Percentiles rank a stretch among this genome's conserved stretches.
Conservation (phyloP, 2,113 vertebrate genomes). For the Alaudala cheleensis region DNA sequence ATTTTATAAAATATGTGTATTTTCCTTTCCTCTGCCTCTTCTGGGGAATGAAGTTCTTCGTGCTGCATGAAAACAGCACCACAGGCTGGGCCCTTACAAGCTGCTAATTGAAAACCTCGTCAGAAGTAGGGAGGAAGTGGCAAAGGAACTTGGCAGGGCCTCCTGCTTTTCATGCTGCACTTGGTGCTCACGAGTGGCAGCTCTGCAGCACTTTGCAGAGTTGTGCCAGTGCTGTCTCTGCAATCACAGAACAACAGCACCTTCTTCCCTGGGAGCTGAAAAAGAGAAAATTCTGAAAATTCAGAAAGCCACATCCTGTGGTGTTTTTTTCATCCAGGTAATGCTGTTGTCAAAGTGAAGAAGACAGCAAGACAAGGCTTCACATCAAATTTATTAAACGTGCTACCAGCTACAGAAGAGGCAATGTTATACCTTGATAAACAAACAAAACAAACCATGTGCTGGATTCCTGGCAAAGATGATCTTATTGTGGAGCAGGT, state of each 20-base stretch:
- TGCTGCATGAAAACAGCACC: constrained; percentile 61
- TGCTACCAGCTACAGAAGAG: neutral
- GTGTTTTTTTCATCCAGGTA: neutral
- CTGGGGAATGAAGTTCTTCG: constrained; percentile 54
- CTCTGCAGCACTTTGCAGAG: constrained; percentile 12
- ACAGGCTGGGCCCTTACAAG: constrained; percentile 67
- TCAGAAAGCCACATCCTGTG: constrained; percentile 9
- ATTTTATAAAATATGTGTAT: no score
- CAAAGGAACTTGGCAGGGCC: constrained; percentile 49
- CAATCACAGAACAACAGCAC: neutral
- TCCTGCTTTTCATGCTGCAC: constrained; percentile 17
- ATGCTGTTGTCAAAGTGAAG: neutral
- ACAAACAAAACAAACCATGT: neutral
- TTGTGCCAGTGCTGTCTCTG: constrained; percentile 17
- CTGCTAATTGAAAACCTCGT: constrained; percentile 76
- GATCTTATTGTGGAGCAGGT: neutral
- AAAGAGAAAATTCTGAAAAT: neutral
- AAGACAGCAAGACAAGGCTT: neutral
- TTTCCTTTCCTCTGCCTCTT: constrained; percentile 27
- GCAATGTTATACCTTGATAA: neutral
- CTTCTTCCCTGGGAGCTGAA: neutral
- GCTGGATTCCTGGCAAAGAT: neutral
- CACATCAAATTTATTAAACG: neutral
- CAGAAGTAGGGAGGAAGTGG: constrained; percentile 67
- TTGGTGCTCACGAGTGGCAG: constrained; percentile 43